Conservation (phyloP, 2,797 vertebrate genomes). For the Perodicticus potto region DNA sequence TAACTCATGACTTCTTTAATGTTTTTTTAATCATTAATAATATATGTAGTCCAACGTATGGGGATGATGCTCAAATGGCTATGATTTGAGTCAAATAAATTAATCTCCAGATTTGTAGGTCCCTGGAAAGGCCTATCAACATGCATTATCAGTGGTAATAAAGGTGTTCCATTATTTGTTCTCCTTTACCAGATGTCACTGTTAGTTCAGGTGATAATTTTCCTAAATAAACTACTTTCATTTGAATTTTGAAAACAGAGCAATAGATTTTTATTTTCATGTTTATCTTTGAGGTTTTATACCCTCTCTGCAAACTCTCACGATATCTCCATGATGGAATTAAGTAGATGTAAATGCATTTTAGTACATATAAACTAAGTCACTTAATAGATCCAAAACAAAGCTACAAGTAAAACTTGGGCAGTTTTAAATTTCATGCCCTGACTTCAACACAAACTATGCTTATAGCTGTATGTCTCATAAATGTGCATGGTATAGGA, state of each 20-base stretch:
- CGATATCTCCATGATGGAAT: neutral
- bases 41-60: neutral
- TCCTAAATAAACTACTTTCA: neutral
- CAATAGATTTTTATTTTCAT: neutral
- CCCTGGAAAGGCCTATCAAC: neutral
- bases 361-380: constrained; percentile 17
- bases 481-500: neutral
- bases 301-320: neutral
- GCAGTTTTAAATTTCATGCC: constrained; percentile 4
- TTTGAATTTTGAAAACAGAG: constrained; percentile 45
- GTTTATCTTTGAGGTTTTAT: constrained; percentile 22
- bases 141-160: neutral
- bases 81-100: neutral
- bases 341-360: neutral
- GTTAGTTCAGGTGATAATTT: neutral
- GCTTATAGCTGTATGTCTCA: neutral
- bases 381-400: neutral
- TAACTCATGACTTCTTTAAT: neutral
- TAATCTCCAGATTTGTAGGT: neutral
- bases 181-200: neutral
- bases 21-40: neutral
- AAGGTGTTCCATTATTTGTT: neutral
- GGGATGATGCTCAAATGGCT: neutral
- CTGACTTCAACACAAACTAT: neutral
- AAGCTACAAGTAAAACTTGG: constrained; percentile 3